These are phyloP conservation scores for Leucophora obtusa DNA, from an alignment of 2,888 invertebrate species.

Conservation along the genomic window DNA sequence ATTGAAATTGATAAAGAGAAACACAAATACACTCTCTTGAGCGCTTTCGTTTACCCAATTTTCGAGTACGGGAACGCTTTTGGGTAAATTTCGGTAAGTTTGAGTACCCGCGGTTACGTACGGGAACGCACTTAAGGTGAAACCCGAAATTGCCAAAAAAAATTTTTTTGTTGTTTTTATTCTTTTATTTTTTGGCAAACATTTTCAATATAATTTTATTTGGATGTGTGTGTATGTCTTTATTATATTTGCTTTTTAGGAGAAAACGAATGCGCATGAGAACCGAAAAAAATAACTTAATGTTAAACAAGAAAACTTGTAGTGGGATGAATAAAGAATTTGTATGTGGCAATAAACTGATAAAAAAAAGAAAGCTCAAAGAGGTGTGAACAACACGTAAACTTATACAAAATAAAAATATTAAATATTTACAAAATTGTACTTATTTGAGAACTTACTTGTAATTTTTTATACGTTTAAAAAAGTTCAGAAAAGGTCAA, in stretches of 20 bases:
- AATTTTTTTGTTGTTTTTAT: slow-evolving; percentile 20
- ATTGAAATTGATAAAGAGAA: too few relatives aligned
- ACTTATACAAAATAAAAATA: background rate
- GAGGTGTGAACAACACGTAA: slow-evolving; percentile 6
- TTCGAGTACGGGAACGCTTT: too few relatives aligned
- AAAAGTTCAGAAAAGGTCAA: too few relatives aligned
- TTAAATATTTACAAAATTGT: background rate
- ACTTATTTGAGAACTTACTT: background rate
- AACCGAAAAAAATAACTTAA: slow-evolving; percentile 34
- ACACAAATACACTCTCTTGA: too few relatives aligned
- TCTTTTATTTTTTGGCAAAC: slow-evolving; percentile 45
- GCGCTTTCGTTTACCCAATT: too few relatives aligned
- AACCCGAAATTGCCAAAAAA: too few relatives aligned
- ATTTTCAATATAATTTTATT: slow-evolving; percentile 30
- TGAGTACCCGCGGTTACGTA: too few relatives aligned
- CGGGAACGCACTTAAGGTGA: too few relatives aligned
- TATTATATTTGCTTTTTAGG: slow-evolving; percentile 43
- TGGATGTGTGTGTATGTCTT: background rate
- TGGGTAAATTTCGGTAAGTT: too few relatives aligned
- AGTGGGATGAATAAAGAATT: slow-evolving; percentile 16
- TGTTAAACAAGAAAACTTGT: slow-evolving; percentile 45
- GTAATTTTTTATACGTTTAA: too few relatives aligned
- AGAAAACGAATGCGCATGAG: slow-evolving; percentile 47
- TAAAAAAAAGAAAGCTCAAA: slow-evolving; percentile 28
- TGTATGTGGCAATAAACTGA: slow-evolving; percentile 10